phyloP scores from a whole-genome alignment of 2,888 invertebrate species.

The Galerucella pusilla region DNA sequence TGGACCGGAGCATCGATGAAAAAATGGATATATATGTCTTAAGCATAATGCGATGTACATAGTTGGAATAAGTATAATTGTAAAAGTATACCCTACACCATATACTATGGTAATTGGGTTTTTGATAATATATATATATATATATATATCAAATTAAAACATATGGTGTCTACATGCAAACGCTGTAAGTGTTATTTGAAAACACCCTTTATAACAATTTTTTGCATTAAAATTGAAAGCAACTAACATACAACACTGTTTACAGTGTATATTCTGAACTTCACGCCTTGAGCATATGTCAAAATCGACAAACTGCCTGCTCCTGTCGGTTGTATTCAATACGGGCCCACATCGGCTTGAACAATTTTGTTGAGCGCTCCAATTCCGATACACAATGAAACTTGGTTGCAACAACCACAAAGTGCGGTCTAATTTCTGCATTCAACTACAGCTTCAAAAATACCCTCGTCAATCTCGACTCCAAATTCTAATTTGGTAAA shows the following conservation, averaged over 20 bases:
- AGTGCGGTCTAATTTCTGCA: neutral
- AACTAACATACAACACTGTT: neutral
- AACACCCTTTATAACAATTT: neutral
- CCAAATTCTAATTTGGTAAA: neutral
- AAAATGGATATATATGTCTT: too few species aligned
- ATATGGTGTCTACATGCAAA: too few species aligned
- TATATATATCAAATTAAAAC: too few species aligned
- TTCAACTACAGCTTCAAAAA: neutral
- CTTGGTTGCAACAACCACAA: slow-evolving; percentile 4
- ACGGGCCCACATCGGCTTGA: neutral
- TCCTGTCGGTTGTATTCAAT: neutral
- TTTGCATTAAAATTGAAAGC: neutral
- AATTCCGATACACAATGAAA: slow-evolving; percentile 5
- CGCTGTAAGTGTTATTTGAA: too few species aligned
- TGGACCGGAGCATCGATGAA: too few species aligned
- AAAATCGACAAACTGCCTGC: neutral
- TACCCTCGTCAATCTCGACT: slow-evolving; percentile 3
- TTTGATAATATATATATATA: too few species aligned
- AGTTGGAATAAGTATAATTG: too few species aligned
- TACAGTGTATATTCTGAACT: neutral
- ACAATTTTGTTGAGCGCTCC: slow-evolving; percentile 1
- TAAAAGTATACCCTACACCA: too few species aligned
- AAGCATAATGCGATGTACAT: too few species aligned
- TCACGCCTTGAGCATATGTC: neutral
- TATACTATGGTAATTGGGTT: too few species aligned